Evolutionary conservation across 2,113 vertebrate species (phyloP), one percentile per base, ranked within the genome.

Genomic region (Stegastes partitus): DNA sequence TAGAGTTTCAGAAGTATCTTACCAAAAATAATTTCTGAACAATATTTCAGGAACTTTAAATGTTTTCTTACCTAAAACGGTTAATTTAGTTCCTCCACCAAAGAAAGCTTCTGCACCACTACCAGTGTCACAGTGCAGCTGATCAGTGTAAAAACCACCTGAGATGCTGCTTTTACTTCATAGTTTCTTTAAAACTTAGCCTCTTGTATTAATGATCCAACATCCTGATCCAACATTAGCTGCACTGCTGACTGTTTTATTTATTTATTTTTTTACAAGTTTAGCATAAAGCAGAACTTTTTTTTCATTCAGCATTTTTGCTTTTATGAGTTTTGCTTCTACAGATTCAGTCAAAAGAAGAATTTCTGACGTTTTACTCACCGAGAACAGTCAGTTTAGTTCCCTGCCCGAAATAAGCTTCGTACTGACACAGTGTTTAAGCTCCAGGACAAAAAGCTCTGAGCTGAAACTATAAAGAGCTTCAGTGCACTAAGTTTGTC

Each of bases 301-400:
- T 42, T 42, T 42, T 42, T 12, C 12, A 15, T 2, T 2, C 11
- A 15, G 14, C 12, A 15, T 11, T 2, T 42, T 15, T 42, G 39
- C 14, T 42, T 42, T 14, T 14, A 15, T 3, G 14, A 42, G 39
- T 42, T 42, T 42, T 42, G 3, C 39, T 42, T 42, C 4, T 3
- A 42, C 7, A 64, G 37, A 10, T 16, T 2, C 42, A 44, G 21
- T 14, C 6, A 55, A 12, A 1, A 11, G 23, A 49, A 18, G 0
- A 58, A 28, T 0, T 11, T 14, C 14, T 2, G 11, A 15, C 14
- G 1, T 25, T 11, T 63, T 63, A 94, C 93, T 94, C 68, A 94
- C 93, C 91, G 1, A 94, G 86, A 86, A 90, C 86, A 12, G 86
- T 88, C 19, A 85, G 77, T 78, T 87, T 88, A 5, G 84, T 86